phyloP scores from a whole-genome alignment of 2,888 invertebrate species.

The Drosophila robusta region DNA sequence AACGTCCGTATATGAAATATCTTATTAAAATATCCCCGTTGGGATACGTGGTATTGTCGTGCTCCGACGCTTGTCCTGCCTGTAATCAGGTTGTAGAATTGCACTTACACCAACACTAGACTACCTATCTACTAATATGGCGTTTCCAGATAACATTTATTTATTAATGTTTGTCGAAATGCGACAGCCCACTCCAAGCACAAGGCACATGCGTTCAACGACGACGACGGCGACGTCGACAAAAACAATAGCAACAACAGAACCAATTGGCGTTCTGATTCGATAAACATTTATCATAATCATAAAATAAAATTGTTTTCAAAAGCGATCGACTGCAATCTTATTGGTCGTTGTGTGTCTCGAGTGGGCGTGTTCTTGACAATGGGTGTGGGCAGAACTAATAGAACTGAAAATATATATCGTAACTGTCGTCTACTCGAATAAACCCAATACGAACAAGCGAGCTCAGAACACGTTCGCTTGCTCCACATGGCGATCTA shows the following conservation, averaged over 20 bases:
- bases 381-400: constrained; percentile 36
- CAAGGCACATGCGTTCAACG: constrained; percentile 18
- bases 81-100: constrained; percentile 61
- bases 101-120: constrained; percentile 26
- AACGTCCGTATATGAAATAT: neutral
- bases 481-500: constrained; percentile 28
- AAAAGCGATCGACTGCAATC: constrained; percentile 69
- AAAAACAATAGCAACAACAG: constrained; percentile 45
- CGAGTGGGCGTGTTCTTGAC: constrained; percentile 62
- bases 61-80: constrained; percentile 8
- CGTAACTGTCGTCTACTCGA: constrained; percentile 24
- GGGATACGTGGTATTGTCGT: constrained; percentile 19
- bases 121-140: constrained; percentile 66
- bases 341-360: constrained; percentile 61
- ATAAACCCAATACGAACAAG: neutral
- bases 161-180: constrained; percentile 74
- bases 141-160: constrained; percentile 73
- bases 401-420: constrained; percentile 35
- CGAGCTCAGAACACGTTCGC: neutral
- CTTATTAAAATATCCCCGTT: constrained; percentile 13
- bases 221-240: constrained; percentile 31
- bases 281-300: constrained; percentile 84
- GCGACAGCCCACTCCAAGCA: constrained; percentile 56
- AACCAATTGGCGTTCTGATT: constrained; percentile 77
- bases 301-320: constrained; percentile 68